A percentile compares a stretch with the other conserved stretches of the same genome.
phyloP scores from a whole-genome alignment of 2,113 vertebrate species.

The Numida meleagris region DNA sequence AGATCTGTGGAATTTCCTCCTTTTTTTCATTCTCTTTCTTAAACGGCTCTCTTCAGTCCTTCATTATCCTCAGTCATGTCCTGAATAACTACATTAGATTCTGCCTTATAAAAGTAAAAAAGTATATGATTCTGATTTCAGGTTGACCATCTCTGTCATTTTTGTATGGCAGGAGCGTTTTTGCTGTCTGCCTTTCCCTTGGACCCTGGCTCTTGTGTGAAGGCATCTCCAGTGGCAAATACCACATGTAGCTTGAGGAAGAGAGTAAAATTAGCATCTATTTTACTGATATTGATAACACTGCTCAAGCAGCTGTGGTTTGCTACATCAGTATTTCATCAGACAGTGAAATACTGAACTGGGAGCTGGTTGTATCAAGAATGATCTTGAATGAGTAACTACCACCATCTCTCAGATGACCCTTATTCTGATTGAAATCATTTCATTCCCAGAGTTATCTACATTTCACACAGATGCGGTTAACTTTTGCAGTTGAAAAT shows the following conservation, averaged over 20 bases:
- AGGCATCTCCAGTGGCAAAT: neutral
- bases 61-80: neutral
- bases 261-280: neutral
- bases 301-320: neutral
- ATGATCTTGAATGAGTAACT: neutral
- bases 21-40: neutral
- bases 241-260: rapidly evolving
- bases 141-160: neutral
- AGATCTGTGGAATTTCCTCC: neutral
- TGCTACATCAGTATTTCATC: neutral
- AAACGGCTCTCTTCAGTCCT: neutral
- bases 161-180: neutral
- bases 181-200: neutral
- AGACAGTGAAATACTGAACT: neutral
- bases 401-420: neutral
- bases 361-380: neutral
- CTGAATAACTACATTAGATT: neutral
- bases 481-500: neutral
- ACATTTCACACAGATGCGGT: neutral
- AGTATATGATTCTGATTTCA: rapidly evolving
- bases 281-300: neutral
- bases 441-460: slow-evolving; percentile 5
- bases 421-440: slow-evolving; percentile 8
- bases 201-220: neutral
- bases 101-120: neutral